These are phyloP conservation scores for Callopanchax toddi DNA, from an alignment of 2,113 vertebrate genomes.

Conservation along the genomic window DNA sequence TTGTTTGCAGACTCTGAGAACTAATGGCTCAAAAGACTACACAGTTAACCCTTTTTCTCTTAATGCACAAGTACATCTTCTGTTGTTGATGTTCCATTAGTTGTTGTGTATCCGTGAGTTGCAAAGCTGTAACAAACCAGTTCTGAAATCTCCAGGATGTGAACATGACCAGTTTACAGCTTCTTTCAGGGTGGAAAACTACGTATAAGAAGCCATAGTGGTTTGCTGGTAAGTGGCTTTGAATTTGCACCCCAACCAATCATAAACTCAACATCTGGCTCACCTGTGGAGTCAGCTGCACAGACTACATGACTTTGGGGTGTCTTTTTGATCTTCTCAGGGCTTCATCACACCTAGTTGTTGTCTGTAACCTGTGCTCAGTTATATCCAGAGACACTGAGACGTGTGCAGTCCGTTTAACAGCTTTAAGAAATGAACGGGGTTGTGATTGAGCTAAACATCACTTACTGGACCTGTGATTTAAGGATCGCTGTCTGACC, in stretches of 20 bases:
- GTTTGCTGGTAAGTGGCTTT: conserved; percentile 52
- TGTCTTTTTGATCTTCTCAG: conserved; percentile 46
- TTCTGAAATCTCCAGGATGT: conserved; percentile 40
- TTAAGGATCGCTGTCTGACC: conserved; percentile 71
- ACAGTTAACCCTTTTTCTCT: too few species aligned
- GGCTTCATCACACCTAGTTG: conserved; percentile 16
- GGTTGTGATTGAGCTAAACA: conserved; percentile 73
- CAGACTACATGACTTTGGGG: conserved; percentile 37
- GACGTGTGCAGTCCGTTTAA: conserved; percentile 28
- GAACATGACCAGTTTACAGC: conserved; percentile 58
- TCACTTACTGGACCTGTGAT: conserved; percentile 72
- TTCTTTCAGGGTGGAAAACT: conserved; percentile 49
- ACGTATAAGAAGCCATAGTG: conserved; percentile 55
- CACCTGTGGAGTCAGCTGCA: conserved; percentile 49
- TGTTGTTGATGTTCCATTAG: too few species aligned
- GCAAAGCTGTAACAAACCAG: too few species aligned
- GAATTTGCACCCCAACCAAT: too few species aligned
- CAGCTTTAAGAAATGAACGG: conserved; percentile 67
- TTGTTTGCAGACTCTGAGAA: too few species aligned
- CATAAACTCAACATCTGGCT: conserved; percentile 52
- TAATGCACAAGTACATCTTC: too few species aligned
- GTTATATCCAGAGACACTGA: conserved; percentile 21
- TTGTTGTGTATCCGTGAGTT: too few species aligned
- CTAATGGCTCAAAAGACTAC: too few species aligned
- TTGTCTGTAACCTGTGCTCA: not conserved